phyloP scores from a whole-genome alignment of 2,888 invertebrate genomes.

The Imbricaverruca yamaguchii region DNA sequence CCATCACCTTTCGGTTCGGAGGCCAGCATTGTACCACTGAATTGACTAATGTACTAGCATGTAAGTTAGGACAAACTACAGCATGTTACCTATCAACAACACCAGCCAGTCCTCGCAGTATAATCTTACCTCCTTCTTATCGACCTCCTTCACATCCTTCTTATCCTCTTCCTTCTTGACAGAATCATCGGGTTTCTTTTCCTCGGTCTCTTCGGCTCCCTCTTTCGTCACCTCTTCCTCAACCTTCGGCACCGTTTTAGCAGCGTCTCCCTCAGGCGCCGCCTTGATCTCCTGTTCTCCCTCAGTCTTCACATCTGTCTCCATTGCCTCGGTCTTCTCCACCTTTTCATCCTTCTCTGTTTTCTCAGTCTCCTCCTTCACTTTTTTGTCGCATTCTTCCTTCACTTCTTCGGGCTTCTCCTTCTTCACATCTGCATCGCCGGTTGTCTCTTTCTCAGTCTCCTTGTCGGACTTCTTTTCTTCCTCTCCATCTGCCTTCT shows the following conservation, averaged over 20 bases:
- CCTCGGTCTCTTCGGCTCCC: conserved; percentile 31
- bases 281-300: conserved; percentile 30
- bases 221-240: conserved; percentile 30
- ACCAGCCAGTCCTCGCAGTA: too few relatives aligned
- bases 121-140: conserved; percentile 40
- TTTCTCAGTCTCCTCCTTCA: conserved; percentile 27
- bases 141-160: conserved; percentile 36
- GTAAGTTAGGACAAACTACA: too few relatives aligned
- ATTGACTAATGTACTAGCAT: too few relatives aligned
- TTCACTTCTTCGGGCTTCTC: conserved; percentile 36
- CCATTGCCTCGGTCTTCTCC: conserved; percentile 29
- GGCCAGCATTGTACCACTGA: too few relatives aligned
- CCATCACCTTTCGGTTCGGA: too few relatives aligned
- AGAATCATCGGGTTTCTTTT: conserved; percentile 36
- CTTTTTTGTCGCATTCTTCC: conserved; percentile 37
- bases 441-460: conserved; percentile 26
- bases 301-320: conserved; percentile 27
- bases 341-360: conserved; percentile 34
- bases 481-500: conserved; percentile 36
- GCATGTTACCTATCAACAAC: too few relatives aligned
- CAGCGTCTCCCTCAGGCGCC: conserved; percentile 29
- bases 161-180: conserved; percentile 38
- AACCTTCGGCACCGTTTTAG: conserved; percentile 28
- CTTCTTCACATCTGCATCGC: conserved; percentile 31
- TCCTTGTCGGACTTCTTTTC: conserved; percentile 37